Evolutionary conservation across 2,888 invertebrate genomes (phyloP), one percentile per base, ranked within the genome.

Genomic region (Macaria liturata): DNA sequence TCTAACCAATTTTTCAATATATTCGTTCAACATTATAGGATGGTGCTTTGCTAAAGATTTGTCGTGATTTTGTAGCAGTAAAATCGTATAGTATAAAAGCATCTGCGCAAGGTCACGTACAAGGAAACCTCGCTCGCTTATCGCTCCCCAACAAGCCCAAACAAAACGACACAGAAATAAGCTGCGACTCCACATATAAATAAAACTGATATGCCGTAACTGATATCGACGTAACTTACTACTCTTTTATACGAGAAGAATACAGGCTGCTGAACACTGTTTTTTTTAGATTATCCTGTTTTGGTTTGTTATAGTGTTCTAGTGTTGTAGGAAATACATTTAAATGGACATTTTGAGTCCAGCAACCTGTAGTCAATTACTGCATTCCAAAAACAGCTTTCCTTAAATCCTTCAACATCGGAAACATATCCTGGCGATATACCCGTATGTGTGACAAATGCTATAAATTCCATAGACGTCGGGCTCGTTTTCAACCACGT

Each of bases 101-200:
- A 2, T 30, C 31, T 39, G 20, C 20, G 37, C 30, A 40, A 44
- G n/a, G 40, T 50, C 59, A 59, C 59, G 59, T 59, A 59, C 44
- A 39, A 50, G 54, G 59, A 59, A 59, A 59, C 53, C 39, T 46
- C 30, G 9, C 46, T 37, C 50, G 49, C 54, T 59, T 54, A 59
- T 54, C 59, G 44, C 37, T 40, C 54, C 57, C 54, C 37, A 58
- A 43, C 50, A 43, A 49, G 40, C 39, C 37, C 43, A 53, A 58
- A 54, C 59, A 54, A 59, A 59, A 49, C 54, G 49, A 8, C 30
- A 6, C 43, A 32, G 43, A 46, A 58, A 58, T 53, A 53, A 46
- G 46, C 54, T 58, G 54, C 50, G 58, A 54, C 49, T 37, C 9
- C 32, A 44, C 37, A 54, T 47, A 54, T 54, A 54, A 51, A 54